Evolutionary conservation across 2,888 invertebrate species (phyloP), one percentile per base, ranked within the genome.

Genomic region (Tinea semifulvella): DNA sequence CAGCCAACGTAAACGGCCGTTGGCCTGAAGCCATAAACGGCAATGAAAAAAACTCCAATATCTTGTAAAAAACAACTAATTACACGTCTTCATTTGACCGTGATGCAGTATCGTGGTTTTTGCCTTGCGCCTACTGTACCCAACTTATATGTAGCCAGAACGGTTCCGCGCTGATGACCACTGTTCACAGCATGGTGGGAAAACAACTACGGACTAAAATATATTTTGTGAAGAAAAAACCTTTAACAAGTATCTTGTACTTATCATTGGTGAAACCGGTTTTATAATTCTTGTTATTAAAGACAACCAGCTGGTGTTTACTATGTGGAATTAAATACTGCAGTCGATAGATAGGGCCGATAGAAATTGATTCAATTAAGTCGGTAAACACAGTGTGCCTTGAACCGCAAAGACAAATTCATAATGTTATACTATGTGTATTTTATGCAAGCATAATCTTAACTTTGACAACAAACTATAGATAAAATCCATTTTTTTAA

Each of bases 21-120:
- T 68, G 72, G 65, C 70, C 63, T 55, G 56, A 52, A 54, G 59
- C 58, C 58, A 46, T 31, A 53, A 56, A 68, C 65, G 57, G 69
- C 65, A 65, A 70, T 57, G 69, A 68, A 47, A 42, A 56, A 72
- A 64, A 48, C 61, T 68, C 68, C 60, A 58, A 54, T 58, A 44
- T 22, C 20, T 57, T 48, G 59, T 52, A 74, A 77, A 74, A 73
- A 72, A 59, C 57, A 57, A 61, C 64, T 71, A 77, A 79, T 77
- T 73, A 72, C 74, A 71, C 55, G 68, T 74, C 75, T 79, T 74
- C 79, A 79, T 79, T 79, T 76, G 73, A 76, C 69, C 79, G 76
- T 79, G 75, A 66, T 71, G 65, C 60, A 58, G 52, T 54, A 58
- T 42, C 42, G 44, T 25, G 49, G 59, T 69, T 72, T 77, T 76